Evolutionary conservation across 2,797 vertebrate genomes (phyloP).

Genomic region (Pangasius krempfi): DNA sequence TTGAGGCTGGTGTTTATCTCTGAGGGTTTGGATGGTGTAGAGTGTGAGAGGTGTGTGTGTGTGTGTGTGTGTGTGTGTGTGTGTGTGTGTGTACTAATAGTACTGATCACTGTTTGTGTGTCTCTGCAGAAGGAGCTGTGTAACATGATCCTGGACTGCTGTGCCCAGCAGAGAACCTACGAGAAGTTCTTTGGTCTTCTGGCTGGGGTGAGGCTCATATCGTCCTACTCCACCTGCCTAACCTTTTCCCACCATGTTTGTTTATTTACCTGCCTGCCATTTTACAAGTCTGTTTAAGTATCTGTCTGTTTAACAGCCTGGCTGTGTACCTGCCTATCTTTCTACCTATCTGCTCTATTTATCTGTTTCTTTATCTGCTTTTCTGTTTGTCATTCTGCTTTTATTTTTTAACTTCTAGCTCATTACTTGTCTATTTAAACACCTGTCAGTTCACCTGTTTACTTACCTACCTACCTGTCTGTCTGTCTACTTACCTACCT

Average conservation of each 20-base stretch:
- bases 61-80: not conserved
- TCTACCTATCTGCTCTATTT: constrained; percentile 10
- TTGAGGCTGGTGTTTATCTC: not conserved
- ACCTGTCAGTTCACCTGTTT: not conserved
- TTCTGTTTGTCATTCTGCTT: not conserved
- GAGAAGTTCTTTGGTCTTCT: constrained; percentile 98
- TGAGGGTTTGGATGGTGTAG: not conserved
- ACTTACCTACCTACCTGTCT: not conserved
- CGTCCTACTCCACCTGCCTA: too few relatives aligned
- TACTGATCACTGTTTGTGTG: constrained; percentile 43
- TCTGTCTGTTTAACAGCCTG: not conserved
- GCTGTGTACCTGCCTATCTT: too few relatives aligned
- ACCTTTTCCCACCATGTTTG: not conserved
- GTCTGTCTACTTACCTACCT: too few relatives aligned
- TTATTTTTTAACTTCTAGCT: not conserved
- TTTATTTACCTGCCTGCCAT: not conserved
- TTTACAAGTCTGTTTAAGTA: not conserved
- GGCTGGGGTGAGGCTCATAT: constrained; percentile 86
- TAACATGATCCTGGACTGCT: constrained; percentile 99
- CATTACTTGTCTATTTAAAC: constrained; percentile 4
- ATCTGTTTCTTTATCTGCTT: not conserved
- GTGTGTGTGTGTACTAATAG: not conserved
- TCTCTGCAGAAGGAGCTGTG: constrained; percentile 92
- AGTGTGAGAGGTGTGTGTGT: not conserved
- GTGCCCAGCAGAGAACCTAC: constrained; percentile 96